Evolutionary conservation across 2,797 vertebrate species (phyloP).

Genomic region (Sciurus vulgaris): DNA sequence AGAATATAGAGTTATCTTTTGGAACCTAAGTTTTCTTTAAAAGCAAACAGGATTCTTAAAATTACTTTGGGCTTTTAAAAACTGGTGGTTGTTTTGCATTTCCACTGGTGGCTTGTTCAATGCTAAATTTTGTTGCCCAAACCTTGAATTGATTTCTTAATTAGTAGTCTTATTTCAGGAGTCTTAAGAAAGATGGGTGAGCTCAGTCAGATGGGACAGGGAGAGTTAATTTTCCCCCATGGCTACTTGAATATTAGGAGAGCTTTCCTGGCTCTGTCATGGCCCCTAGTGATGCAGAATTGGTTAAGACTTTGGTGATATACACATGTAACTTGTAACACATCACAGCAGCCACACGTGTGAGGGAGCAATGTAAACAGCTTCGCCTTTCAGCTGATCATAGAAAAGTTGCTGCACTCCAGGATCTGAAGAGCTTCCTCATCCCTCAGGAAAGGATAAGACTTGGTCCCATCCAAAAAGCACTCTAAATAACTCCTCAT

Average conservation of each 20-base stretch:
- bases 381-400: not conserved
- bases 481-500: constrained; percentile 19
- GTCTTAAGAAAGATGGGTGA: constrained; percentile 24
- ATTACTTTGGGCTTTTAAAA: constrained; percentile 49
- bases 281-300: not conserved
- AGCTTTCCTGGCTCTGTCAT: not conserved
- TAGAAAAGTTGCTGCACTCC: not conserved
- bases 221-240: not conserved
- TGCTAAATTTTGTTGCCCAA: constrained; percentile 22
- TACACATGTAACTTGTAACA: not conserved
- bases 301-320: constrained; percentile 16
- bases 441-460: constrained; percentile 24
- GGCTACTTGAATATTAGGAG: not conserved
- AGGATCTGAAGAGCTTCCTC: not conserved
- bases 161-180: constrained; percentile 44
- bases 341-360: not conserved
- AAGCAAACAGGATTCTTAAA: constrained; percentile 44
- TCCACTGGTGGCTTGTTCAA: not conserved
- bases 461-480: constrained; percentile 47
- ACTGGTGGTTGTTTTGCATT: constrained; percentile 4
- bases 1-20: not conserved
- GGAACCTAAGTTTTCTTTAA: not conserved
- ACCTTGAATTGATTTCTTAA: constrained; percentile 42
- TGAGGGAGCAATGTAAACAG: constrained; percentile 28
- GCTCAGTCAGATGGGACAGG: not conserved